Conservation (phyloP, 2,797 vertebrate species). For the Nasua narica region DNA sequence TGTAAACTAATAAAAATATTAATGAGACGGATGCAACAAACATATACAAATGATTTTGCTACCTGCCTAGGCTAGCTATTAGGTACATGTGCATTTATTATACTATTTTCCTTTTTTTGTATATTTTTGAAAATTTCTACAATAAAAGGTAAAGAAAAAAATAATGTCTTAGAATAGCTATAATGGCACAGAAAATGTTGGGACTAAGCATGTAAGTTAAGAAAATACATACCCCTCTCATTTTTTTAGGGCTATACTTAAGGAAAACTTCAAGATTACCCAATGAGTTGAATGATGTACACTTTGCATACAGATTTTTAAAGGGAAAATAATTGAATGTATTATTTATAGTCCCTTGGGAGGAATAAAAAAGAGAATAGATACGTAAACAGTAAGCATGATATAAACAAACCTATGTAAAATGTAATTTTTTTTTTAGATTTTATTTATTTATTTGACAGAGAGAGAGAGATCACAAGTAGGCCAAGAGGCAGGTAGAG, state of each 20-base stretch:
- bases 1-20: not conserved
- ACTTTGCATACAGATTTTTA: not conserved
- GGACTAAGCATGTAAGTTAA: not conserved
- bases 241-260: not conserved
- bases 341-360: not conserved
- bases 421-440: no score
- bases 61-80: not conserved
- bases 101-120: not conserved
- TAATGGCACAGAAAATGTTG: not conserved
- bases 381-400: not conserved
- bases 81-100: not conserved
- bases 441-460: no score
- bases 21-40: not conserved
- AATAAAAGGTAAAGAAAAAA: not conserved
- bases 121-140: not conserved
- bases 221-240: not conserved
- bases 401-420: not conserved
- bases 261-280: not conserved
- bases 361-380: not conserved
- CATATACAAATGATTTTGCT: not conserved
- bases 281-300: not conserved
- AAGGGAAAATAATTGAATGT: not conserved
- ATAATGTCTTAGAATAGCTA: not conserved
- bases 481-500: no score
- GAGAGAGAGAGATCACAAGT: no score